Conservation (phyloP, 2,797 vertebrate species). For the Lindbergichthys nudifrons region DNA sequence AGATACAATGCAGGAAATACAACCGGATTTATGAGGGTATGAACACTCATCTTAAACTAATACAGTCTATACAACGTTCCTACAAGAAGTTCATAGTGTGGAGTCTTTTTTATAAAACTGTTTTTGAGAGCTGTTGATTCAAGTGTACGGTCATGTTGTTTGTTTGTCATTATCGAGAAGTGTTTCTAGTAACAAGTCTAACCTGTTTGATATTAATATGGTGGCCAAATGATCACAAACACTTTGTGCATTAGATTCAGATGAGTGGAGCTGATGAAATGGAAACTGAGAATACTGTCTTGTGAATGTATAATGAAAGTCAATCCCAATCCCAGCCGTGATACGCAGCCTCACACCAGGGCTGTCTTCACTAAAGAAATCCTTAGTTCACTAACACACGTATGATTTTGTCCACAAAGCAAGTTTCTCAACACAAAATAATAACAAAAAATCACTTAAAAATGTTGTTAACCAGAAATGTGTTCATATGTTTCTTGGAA, state of each 20-base stretch:
- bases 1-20: neutral
- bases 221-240: conserved; percentile 6
- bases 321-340: neutral
- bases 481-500: no score
- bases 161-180: conserved; percentile 12
- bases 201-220: neutral
- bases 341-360: no score
- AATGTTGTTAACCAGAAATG: no score
- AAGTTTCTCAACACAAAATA: no score
- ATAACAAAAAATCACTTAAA: no score
- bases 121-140: neutral
- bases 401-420: no score
- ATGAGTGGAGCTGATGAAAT: neutral
- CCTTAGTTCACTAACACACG: no score
- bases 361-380: no score
- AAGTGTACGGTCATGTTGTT: conserved; percentile 12
- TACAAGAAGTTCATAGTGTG: neutral
- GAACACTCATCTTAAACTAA: neutral
- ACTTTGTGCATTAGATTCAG: neutral
- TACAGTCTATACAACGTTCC: no score
- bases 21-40: neutral
- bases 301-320: neutral
- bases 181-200: conserved; percentile 7
- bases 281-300: neutral
- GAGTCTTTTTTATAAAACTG: neutral